These are phyloP conservation scores for Menidia menidia DNA, from an alignment of 2,797 vertebrate species.

Conservation along the genomic window DNA sequence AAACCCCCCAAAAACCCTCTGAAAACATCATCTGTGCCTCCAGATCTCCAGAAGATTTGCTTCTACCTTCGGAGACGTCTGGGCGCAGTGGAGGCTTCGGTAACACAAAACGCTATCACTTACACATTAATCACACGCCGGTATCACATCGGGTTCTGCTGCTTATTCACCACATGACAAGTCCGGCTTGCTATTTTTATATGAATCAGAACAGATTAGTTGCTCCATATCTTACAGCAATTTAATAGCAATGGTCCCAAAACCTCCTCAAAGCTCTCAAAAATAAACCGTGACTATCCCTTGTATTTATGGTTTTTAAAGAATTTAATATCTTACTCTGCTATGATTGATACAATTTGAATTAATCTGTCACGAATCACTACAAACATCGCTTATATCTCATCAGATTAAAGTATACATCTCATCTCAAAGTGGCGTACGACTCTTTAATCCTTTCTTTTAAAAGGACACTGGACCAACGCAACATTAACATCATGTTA, in stretches of 20 bases:
- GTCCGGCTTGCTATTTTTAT: too few relatives aligned
- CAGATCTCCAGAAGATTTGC: not conserved
- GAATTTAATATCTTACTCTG: not conserved
- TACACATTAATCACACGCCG: slow-evolving; percentile 4
- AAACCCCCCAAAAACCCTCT: too few relatives aligned
- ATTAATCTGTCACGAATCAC: not conserved
- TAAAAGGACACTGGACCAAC: not conserved
- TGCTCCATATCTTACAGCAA: too few relatives aligned
- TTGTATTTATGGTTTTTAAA: not conserved
- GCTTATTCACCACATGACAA: too few relatives aligned
- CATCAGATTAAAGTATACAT: not conserved
- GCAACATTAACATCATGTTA: not conserved
- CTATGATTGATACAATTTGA: not conserved
- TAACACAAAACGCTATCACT: slow-evolving; percentile 1
- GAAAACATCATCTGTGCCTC: not conserved
- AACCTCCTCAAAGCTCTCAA: too few relatives aligned
- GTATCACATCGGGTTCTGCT: too few relatives aligned
- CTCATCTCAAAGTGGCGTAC: not conserved
- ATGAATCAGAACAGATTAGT: too few relatives aligned
- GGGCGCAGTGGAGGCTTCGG: not conserved
- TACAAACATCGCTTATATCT: not conserved
- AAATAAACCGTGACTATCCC: too few relatives aligned
- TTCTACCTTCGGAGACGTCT: not conserved
- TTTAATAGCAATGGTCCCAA: too few relatives aligned
- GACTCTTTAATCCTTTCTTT: not conserved